Percentiles rank a stretch among this genome's conserved stretches.
phyloP scores from a whole-genome alignment of 2,113 vertebrate genomes.

The Stigmatopora argus region DNA sequence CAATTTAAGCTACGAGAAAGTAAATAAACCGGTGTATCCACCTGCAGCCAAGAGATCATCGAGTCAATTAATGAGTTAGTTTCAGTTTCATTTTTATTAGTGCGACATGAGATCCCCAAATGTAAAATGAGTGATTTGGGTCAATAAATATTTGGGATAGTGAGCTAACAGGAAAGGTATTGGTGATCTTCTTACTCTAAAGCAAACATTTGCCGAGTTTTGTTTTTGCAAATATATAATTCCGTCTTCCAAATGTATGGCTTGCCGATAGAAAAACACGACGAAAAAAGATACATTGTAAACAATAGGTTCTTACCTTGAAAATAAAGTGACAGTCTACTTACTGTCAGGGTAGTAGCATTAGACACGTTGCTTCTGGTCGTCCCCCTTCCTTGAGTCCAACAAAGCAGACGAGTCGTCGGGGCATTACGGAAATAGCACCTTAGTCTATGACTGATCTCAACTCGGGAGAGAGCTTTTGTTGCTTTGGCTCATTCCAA shows the following conservation, averaged over 20 bases:
- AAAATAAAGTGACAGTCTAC: slow-evolving; percentile 4
- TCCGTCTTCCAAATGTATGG: too few relatives aligned
- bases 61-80: too few relatives aligned
- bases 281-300: not conserved
- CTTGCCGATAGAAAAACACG: not conserved
- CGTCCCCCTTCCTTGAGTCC: slow-evolving; percentile 3
- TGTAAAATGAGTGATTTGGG: not conserved
- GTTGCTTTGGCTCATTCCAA: slow-evolving; percentile 20
- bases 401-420: not conserved
- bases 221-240: not conserved
- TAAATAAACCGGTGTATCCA: not conserved
- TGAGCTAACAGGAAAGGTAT: not conserved
- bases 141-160: not conserved
- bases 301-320: slow-evolving; percentile 21
- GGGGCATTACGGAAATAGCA: slow-evolving; percentile 4
- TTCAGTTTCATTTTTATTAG: not conserved
- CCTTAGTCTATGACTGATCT: not conserved
- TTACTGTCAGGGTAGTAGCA: slow-evolving; percentile 19
- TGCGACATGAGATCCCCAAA: not conserved
- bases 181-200: not conserved
- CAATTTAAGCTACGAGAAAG: not conserved
- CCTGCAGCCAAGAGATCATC: not conserved
- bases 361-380: slow-evolving; percentile 13
- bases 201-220: not conserved
- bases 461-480: not conserved